These are phyloP conservation scores for Ophioderma brevispina DNA, from an alignment of 35 echinoderm and acorn worm species.

Conservation along the genomic window DNA sequence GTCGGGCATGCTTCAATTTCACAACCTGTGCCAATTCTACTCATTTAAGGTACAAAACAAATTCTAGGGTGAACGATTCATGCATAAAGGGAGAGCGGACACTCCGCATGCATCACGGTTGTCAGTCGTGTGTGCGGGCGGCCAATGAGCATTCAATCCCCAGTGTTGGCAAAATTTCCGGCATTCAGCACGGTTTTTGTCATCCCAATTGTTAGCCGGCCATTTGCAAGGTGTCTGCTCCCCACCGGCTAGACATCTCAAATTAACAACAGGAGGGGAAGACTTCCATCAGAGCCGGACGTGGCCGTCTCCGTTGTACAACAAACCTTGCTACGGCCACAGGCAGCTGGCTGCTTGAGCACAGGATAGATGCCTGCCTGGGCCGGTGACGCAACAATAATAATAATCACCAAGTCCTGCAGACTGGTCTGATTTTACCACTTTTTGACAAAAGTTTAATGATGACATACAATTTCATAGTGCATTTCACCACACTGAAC, in stretches of 20 bases:
- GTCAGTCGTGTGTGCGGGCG: not conserved
- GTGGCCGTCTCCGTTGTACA: not conserved
- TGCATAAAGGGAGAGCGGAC: not conserved
- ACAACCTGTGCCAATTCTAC: slow-evolving; percentile 4
- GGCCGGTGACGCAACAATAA: no score
- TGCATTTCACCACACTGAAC: no score
- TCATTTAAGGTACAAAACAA: not conserved
- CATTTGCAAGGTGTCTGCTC: not conserved
- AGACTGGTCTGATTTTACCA: no score
- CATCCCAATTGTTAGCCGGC: not conserved
- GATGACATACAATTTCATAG: no score
- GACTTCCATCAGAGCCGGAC: not conserved
- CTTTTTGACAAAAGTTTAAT: no score
- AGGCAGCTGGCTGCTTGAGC: not conserved
- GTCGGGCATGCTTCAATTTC: not conserved
- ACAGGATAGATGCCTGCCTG: no score
- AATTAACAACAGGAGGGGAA: slow-evolving; percentile 2
- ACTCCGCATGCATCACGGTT: not conserved
- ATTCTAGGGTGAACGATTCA: not conserved
- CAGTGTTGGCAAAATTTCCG: not conserved
- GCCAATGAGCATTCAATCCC: not conserved
- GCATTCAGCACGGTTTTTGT: not conserved
- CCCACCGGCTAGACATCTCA: not conserved
- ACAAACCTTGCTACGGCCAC: not conserved
- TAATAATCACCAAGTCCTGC: no score